phyloP scores from a whole-genome alignment of 2,113 vertebrate genomes.

The Gymnarchus niloticus region DNA sequence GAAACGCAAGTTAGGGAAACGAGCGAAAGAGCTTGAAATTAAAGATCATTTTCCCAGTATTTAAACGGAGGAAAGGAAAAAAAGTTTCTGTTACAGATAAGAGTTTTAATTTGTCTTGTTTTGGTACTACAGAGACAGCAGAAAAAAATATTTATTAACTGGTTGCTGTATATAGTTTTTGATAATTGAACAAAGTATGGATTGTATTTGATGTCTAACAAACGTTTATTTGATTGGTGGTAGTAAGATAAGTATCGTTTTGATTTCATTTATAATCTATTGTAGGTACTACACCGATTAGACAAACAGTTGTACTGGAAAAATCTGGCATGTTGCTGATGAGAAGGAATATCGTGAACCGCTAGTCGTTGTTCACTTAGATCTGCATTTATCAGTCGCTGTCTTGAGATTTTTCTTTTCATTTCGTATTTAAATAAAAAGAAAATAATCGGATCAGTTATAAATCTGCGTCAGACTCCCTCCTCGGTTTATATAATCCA shows the following conservation, averaged over 20 bases:
- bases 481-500: neutral
- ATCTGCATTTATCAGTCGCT: neutral
- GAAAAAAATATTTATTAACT: neutral
- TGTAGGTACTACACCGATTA: neutral
- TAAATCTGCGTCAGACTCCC: constrained; percentile 11
- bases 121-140: neutral
- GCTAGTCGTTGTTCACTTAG: neutral
- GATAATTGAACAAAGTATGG: neutral
- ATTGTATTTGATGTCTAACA: neutral
- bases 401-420: neutral
- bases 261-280: neutral
- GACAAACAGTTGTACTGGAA: neutral
- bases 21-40: neutral
- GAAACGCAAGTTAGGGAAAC: neutral
- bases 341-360: neutral
- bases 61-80: neutral
- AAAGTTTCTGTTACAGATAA: neutral
- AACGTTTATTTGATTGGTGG: neutral
- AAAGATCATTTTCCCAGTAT: neutral
- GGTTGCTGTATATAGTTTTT: neutral
- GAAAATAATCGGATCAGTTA: neutral
- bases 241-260: neutral
- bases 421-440: neutral
- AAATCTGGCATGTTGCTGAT: neutral
- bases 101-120: neutral